Evolutionary conservation across 2,888 invertebrate species (phyloP).

Genomic region (Oligia latruncula): DNA sequence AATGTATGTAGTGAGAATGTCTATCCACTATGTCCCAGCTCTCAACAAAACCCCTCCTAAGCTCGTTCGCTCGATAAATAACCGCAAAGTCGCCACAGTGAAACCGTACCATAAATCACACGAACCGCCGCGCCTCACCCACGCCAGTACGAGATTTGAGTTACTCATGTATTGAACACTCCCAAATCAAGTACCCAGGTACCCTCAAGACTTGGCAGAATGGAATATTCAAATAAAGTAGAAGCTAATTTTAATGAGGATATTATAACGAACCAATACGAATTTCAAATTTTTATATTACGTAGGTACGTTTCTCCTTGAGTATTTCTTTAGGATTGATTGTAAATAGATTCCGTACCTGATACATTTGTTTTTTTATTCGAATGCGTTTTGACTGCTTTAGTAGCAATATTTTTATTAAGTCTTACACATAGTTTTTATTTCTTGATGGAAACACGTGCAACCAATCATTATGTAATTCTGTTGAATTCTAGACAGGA

Average conservation of each 20-base stretch:
- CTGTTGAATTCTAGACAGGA: no score
- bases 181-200: constrained; percentile 59
- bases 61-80: constrained; percentile 34
- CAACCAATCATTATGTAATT: background rate
- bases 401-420: constrained; percentile 1
- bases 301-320: constrained; percentile 33
- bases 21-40: no score
- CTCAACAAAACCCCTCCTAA: background rate
- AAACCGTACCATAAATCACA: constrained; percentile 46
- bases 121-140: constrained; percentile 33
- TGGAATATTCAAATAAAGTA: constrained; percentile 65
- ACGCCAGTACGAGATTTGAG: constrained; percentile 45
- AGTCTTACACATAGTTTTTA: background rate
- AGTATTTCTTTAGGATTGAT: constrained; percentile 61
- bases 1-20: constrained; percentile 3
- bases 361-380: constrained; percentile 36
- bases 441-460: background rate
- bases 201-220: constrained; percentile 47
- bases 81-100: constrained; percentile 24
- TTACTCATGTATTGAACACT: constrained; percentile 66
- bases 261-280: constrained; percentile 65
- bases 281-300: constrained; percentile 69
- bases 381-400: constrained; percentile 30
- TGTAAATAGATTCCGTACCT: constrained; percentile 47
- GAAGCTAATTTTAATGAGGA: constrained; percentile 70